These are phyloP conservation scores for Caenorhabditis angaria DNA, from an alignment of 2,888 invertebrate genomes.

Conservation along the genomic window DNA sequence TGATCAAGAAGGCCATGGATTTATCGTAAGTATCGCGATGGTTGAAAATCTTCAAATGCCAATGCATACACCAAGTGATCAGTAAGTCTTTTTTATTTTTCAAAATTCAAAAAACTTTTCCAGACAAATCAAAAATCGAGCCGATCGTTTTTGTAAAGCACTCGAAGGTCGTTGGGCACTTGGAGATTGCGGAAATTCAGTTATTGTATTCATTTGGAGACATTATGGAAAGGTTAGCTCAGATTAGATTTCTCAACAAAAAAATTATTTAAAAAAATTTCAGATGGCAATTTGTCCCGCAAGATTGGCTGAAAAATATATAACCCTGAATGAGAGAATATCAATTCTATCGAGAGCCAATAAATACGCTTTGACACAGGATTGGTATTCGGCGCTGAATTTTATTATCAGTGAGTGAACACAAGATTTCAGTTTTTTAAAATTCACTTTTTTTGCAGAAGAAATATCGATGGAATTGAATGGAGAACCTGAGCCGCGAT, in stretches of 20 bases:
- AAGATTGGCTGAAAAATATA: conserved; percentile 67
- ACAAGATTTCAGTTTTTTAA: background rate
- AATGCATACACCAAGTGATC: conserved; percentile 70
- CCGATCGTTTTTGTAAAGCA: conserved; percentile 67
- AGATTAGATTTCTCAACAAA: conserved; percentile 56
- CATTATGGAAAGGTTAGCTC: conserved; percentile 68
- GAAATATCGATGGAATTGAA: conserved; percentile 65
- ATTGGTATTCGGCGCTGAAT: conserved; percentile 66
- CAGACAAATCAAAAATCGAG: conserved; percentile 68
- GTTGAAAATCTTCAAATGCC: conserved; percentile 70
- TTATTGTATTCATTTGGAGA: conserved; percentile 71
- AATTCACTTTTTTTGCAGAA: conserved; percentile 42
- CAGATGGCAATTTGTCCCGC: conserved; percentile 72
- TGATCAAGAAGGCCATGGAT: conserved; percentile 62
- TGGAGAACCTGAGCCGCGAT: conserved; percentile 64
- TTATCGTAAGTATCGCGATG: conserved; percentile 70
- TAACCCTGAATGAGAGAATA: conserved; percentile 64
- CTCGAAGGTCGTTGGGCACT: conserved; percentile 72
- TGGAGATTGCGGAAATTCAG: conserved; percentile 72
- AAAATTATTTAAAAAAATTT: conserved; percentile 30
- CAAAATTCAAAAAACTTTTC: conserved; percentile 13
- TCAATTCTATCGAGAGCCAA: conserved; percentile 65
- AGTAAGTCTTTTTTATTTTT: conserved; percentile 46
- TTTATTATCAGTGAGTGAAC: conserved; percentile 57
- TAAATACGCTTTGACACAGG: conserved; percentile 64